These are phyloP conservation scores for Grapholita molesta DNA, from an alignment of 1,140 invertebrate genomes.

Conservation along the genomic window DNA sequence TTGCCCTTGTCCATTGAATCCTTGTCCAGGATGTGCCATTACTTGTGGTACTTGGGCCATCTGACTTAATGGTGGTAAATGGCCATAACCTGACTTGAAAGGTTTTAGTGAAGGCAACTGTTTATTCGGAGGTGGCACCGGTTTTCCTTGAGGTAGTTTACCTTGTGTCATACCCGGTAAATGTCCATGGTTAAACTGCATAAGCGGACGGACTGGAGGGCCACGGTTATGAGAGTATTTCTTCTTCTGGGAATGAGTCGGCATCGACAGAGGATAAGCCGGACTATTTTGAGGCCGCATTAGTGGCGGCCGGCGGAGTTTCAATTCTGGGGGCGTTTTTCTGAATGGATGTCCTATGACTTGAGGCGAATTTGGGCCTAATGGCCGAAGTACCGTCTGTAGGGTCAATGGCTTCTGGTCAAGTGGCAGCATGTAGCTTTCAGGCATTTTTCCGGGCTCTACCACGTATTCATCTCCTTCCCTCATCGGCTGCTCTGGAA, in stretches of 20 bases:
- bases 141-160: slow-evolving; percentile 39
- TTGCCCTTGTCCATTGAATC: slow-evolving; percentile 35
- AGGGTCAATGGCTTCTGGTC: slow-evolving; percentile 70
- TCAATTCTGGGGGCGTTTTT: slow-evolving; percentile 67
- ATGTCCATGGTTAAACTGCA: slow-evolving; percentile 5
- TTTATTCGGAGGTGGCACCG: slow-evolving; percentile 44
- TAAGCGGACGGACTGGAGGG: slow-evolving; percentile 47
- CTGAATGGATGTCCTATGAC: slow-evolving; percentile 59
- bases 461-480: slow-evolving; percentile 65
- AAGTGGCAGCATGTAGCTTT: slow-evolving; percentile 55
- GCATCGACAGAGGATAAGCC: slow-evolving; percentile 62
- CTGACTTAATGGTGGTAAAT: slow-evolving; percentile 44
- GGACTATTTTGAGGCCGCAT: slow-evolving; percentile 48
- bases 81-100: neutral
- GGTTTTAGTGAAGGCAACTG: slow-evolving; percentile 38
- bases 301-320: slow-evolving; percentile 62
- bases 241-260: slow-evolving; percentile 38
- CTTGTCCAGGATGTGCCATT: no score
- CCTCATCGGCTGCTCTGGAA: slow-evolving; percentile 52
- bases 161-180: slow-evolving; percentile 50
- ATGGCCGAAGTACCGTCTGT: slow-evolving; percentile 69
- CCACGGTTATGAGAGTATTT: slow-evolving; percentile 52
- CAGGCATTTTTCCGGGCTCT: slow-evolving; percentile 51
- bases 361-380: slow-evolving; percentile 45
- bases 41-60: slow-evolving; percentile 26